Base-by-base conservation (phyloP, 2,888 invertebrate genomes). In the Notodonta ziczac region DNA sequence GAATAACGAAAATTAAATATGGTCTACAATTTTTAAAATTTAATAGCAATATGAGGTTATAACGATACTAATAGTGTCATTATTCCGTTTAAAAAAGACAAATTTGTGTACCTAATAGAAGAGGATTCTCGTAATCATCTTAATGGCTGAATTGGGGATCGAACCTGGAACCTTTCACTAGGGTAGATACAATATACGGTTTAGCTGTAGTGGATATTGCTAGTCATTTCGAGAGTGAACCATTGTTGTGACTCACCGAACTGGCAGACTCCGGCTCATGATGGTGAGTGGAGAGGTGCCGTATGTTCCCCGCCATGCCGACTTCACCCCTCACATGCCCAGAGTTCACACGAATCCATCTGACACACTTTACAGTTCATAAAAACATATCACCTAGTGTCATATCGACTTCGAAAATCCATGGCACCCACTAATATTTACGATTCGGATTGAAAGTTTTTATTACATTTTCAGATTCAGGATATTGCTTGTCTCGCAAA, bases 281-380 rank as follows among this genome's bases (percentile, higher is more conserved):
- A 69, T 92, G 90, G 79, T 91, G 86, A 16, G 89, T 87, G 69
- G 93, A 89, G 65, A 88, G 85, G 65, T 92, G 92, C 74, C 93
- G 84, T 62, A 89, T 90, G 54, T 90, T 83, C 64, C 92, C 91
- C 82, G 93, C 91, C 93, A 93, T 93, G 74, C 82, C 83, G 81
- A 73, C 71, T 68, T 67, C 76, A 54, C 59, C 56, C 72, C 75
- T 73, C 81, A 80, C 82, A 63, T 73, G 66, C 67, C 70, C 67
- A n/a, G 40, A 58, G 64, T 48, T 73, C 77, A 81, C 77, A 58
- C 63, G 59, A 67, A 69, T 56, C 64, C 65, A 69, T 62, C 57
- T 58, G 64, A 63, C 66, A 63, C 44, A 56, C 44, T 42, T 56
- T 61, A 60, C 51, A 61, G 10, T 16, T 58, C 52, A 48, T 50